Base-by-base conservation (phyloP, 92 coral and sea anemone species). In the Zoanthus sansibaricus region DNA sequence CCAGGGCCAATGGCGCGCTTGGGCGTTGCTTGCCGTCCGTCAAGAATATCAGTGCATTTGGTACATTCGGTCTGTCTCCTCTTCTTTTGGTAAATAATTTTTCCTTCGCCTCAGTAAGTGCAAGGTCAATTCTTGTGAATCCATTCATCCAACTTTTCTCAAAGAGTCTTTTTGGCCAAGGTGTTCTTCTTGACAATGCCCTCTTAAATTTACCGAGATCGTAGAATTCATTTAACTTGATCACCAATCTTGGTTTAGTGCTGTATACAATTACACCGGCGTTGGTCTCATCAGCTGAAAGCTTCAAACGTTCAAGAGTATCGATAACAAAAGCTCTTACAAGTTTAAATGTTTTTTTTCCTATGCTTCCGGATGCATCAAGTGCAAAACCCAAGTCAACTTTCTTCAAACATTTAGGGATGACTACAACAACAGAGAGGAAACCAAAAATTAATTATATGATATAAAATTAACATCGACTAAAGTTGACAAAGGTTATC, bases 1-100 rank as follows among this genome's bases (percentile, higher is more conserved):
- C 58, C 14, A 80, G 62, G 58, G 85, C n/a, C 3, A 4, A 7
- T 4, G 33, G 9, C 25, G 85, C 85, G 21, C 12, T 7, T 21
- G 85, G 85, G 0, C 46, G 18, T 80, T 80, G 85, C 45, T 47
- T 45, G 3, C 85, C 85, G 20, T 80, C 85, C 21, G 85, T 80
- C 33, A 80, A 56, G 13, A 80, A 66, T 62, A 80, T 66, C 6
- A 80, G 85, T 14, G 62, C 64, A 14, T 80, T 80, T 11, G 45
- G 75, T 4, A 80, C 85, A 3, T 25, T 21, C 16, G 52, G 85
- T 59, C 66, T 59, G 20, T 59, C 66, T 6, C 66, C 66, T 1
- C 15, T 59, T 17, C 20, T 15, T 17, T 6, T 20, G 18, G 0
- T 59, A 59, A 59, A 59, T 13, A 59, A 25, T 59, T 59, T 25